Conservation (phyloP, 1,140 invertebrate genomes). For the Aleiodes sp. region DNA sequence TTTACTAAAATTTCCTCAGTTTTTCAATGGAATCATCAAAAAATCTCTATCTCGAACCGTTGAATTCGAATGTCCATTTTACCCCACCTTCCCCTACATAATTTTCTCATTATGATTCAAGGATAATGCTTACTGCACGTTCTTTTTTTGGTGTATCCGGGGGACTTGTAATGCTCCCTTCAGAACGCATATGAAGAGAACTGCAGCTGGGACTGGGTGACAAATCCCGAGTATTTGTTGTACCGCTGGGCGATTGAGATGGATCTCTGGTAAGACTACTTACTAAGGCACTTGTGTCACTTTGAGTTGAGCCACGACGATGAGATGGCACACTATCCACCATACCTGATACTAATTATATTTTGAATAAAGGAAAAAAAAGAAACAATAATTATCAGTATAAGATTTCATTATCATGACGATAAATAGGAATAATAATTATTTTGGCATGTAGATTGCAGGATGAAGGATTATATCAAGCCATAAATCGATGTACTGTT, state of each 20-base stretch:
- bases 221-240: conserved; percentile 68
- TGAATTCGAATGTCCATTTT: no score
- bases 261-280: conserved; percentile 72
- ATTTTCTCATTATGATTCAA: conserved; percentile 16
- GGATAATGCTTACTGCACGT: conserved; percentile 47
- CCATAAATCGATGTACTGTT: neutral
- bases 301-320: conserved; percentile 70
- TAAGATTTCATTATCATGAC: neutral
- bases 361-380: conserved; percentile 40
- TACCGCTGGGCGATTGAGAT: conserved; percentile 68
- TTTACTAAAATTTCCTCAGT: neutral
- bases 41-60: no score
- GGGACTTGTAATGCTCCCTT: conserved; percentile 64
- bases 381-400: neutral
- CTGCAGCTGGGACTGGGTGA: conserved; percentile 72
- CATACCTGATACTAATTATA: conserved; percentile 65
- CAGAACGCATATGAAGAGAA: conserved; percentile 68
- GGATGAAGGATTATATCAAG: neutral
- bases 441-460: neutral
- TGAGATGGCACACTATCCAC: conserved; percentile 61
- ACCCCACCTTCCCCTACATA: neutral
- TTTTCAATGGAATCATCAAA: no score
- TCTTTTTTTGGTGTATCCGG: conserved; percentile 65
- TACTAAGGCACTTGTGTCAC: conserved; percentile 74
- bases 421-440: neutral